Evolutionary conservation across 1,140 invertebrate species (phyloP), one percentile per base, ranked within the genome.

Genomic region (Drosophila sp.): DNA sequence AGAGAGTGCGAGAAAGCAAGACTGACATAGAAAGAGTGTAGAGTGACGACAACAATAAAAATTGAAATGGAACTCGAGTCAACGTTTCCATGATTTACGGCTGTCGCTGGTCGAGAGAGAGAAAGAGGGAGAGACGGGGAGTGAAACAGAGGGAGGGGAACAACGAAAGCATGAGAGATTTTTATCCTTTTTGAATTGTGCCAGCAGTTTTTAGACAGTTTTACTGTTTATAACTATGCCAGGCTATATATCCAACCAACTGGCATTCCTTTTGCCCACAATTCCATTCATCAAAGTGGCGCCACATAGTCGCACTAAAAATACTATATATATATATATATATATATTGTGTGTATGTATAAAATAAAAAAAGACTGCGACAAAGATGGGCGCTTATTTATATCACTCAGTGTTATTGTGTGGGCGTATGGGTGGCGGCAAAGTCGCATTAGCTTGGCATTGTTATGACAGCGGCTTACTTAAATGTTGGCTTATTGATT

Each of bases 181-280:
- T 79, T 73, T 80, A 83, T 83, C 80, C 80, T 70, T 73, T 76
- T 32, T 69, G 80, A 81, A 84, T 83, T 72, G 80, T 46, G 66
- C 66, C 48, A 69, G 80, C 80, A 76, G 74, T 80, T 84, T 83
- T 83, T 80, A 80, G 80, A 83, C 80, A 84, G 75, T 84, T 84
- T 80, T 80, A 83, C 80, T 83, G 80, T 83, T 79, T 83, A 83
- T 83, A 83, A 83, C 80, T 79, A 84, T 84, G 74, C 61, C 58
- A 27, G 40, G 13, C 46, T 53, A 29, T 51, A 46, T 34, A 27
- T 46, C 53, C 27, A 21, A 25, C 40, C 7, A 46, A 21, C 50
- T 38, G 7, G 1, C 25, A 51, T 13, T 32, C 29, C 14, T 25
- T n/a, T 25, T 5, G 9, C 16, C 9, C 14, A 7, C 18, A 51